Conservation (phyloP, 2,797 vertebrate genomes). For the Anableps anableps region DNA sequence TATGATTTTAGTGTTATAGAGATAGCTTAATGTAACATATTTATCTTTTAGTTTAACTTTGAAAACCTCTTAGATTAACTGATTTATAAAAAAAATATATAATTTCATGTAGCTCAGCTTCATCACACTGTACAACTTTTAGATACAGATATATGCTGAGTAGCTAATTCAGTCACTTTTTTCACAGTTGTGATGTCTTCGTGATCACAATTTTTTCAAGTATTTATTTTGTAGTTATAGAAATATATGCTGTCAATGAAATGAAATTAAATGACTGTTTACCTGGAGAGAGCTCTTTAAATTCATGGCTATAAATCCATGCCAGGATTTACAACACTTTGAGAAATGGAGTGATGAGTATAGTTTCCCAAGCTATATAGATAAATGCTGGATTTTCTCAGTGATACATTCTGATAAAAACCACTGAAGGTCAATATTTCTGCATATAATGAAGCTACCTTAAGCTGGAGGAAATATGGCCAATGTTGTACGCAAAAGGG, state of each 20-base stretch:
- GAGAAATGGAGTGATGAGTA: constrained; percentile 69
- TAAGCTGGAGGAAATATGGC: constrained; percentile 83
- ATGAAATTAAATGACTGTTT: not conserved
- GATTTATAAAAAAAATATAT: not conserved
- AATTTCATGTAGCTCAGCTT: not conserved
- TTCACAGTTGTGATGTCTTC: not conserved
- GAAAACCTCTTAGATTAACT: not conserved
- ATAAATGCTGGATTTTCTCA: constrained; percentile 84
- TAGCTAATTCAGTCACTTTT: not conserved
- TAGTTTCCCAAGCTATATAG: constrained; percentile 75
- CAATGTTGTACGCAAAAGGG: constrained; percentile 81
- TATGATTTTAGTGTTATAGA: not conserved
- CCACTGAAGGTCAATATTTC: constrained; percentile 86
- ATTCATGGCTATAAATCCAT: not conserved
- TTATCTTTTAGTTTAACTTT: not conserved
- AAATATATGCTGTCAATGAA: not conserved
- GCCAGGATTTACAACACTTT: constrained; percentile 24
- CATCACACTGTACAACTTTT: not conserved
- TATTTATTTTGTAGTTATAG: not conserved
- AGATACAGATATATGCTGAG: not conserved
- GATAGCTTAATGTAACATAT: not conserved
- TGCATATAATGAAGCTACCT: constrained; percentile 85
- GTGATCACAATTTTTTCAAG: not conserved
- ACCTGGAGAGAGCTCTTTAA: not conserved
- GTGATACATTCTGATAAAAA: constrained; percentile 85